phyloP scores from a whole-genome alignment of 2,888 invertebrate genomes.

The Branchinecta sandiegonensis region DNA sequence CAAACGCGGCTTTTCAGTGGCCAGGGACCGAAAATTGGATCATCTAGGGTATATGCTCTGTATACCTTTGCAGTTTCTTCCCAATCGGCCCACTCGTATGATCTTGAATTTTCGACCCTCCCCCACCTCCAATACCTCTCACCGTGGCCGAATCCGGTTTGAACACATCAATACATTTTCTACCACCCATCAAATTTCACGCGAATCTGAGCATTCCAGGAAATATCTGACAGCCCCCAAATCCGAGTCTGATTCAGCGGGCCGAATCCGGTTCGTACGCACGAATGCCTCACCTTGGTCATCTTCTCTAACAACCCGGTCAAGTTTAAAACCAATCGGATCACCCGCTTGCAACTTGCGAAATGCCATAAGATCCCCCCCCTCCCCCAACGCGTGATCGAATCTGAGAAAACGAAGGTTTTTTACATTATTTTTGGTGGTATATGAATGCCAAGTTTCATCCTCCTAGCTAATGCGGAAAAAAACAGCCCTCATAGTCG shows the following conservation, averaged over 20 bases:
- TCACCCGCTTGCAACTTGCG: too few relatives aligned
- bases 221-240: neutral
- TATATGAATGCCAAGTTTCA: neutral
- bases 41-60: too few relatives aligned
- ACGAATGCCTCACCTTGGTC: too few relatives aligned
- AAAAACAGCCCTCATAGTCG: too few relatives aligned
- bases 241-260: neutral
- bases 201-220: neutral
- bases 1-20: too few relatives aligned
- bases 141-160: neutral
- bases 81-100: too few relatives aligned
- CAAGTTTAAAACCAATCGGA: too few relatives aligned
- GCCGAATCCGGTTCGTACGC: too few relatives aligned
- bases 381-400: neutral
- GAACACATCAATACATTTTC: neutral
- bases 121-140: neutral
- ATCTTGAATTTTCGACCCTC: too few relatives aligned
- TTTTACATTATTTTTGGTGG: neutral
- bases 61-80: too few relatives aligned
- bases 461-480: neutral
- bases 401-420: neutral
- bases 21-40: too few relatives aligned
- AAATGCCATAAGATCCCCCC: neutral
- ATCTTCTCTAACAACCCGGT: too few relatives aligned
- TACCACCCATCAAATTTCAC: neutral